Evolutionary conservation across 2,113 vertebrate species (phyloP), one percentile per base, ranked within the genome.

Genomic region (Spheniscus mendiculus): DNA sequence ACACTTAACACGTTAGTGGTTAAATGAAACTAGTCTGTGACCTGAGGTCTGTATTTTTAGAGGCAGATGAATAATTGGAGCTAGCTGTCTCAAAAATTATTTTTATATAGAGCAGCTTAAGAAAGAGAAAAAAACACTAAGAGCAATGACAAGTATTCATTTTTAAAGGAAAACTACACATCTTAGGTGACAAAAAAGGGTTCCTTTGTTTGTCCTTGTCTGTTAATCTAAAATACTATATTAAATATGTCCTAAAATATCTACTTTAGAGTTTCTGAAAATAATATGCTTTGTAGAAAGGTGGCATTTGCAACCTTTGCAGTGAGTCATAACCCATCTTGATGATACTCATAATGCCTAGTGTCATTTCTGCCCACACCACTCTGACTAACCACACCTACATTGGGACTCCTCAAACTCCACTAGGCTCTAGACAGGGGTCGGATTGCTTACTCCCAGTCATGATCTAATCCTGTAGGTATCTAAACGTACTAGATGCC

Each of bases 21-120:
- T 62, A 83, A 89, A 32, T 62, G 36, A 86, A 88, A 73, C 32
- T 73, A 73, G 27, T 42, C n/a, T 84, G 42, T 83, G 74, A 89
- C 47, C 59, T 63, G 27, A 81, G 38, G 72, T 87, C 70, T 62
- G 5, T 58, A 67, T 79, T 93, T 94, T 92, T 87, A 87, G 82
- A 80, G 22, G 47, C 32, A 89, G 21, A 1, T 63, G 34, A 93
- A 87, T 74, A 71, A 87, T 70, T 69, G 76, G 27, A 89, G 10
- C 12, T 55, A 52, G 27, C 4, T 47, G 5, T 49, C 45, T 90
- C 30, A 77, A 74, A 84, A 59, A 63, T 15, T 84, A 36, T 73
- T 79, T 55, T 83, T 65, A 65, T 74, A 74, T 65, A 38, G 10
- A 50, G 20, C 44, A 40, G 20, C 17, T 55, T n/a, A 83, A 76